Base-by-base conservation (phyloP, 2,888 invertebrate species). In the Agrotis exclamationis region DNA sequence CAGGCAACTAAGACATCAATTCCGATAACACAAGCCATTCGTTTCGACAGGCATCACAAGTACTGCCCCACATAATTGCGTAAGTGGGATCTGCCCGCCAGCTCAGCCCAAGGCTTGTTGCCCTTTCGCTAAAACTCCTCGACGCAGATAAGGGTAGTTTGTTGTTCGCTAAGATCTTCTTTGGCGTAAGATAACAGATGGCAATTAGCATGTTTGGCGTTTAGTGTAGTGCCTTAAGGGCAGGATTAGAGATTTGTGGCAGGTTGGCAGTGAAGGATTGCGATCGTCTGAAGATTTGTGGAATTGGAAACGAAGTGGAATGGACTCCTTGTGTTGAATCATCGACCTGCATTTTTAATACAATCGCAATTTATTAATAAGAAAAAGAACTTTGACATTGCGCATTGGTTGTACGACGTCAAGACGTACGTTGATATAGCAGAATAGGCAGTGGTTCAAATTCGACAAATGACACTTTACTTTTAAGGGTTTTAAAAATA, bases 101-200 rank as follows among this genome's bases (percentile, higher is more conserved):
- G 77, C 78, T 51, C 64, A 74, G 68, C 80, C 72, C 63, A 48
- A 16, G 80, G 80, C 66, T 53, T 75, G 80, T 82, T 76, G 86
- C 85, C 87, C 85, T 87, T 87, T 85, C 80, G 76, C 65, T 76
- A 76, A 77, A 87, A 83, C 88, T 87, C 86, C 88, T 87, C 76
- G 70, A 68, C 64, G 67, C 70, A 89, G 92, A 92, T 93, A 93
- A 93, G 92, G 87, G 87, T 85, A 88, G 89, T 89, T 89, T 90
- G 89, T 89, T 91, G 89, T 90, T 89, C 79, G 71, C 83, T 63
- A 83, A 88, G 91, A 93, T 90, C 92, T 91, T 88, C 90, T 89
- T 84, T 85, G 86, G 85, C 91, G 89, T 90, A 92, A 91, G 92
- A 93, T 93, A 93, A 92, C 92, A 91, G 81, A 85, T 74, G 69